Base-by-base conservation (phyloP, 37 sponge, comb jelly and placozoan species). In the Sycon ciliatum region DNA sequence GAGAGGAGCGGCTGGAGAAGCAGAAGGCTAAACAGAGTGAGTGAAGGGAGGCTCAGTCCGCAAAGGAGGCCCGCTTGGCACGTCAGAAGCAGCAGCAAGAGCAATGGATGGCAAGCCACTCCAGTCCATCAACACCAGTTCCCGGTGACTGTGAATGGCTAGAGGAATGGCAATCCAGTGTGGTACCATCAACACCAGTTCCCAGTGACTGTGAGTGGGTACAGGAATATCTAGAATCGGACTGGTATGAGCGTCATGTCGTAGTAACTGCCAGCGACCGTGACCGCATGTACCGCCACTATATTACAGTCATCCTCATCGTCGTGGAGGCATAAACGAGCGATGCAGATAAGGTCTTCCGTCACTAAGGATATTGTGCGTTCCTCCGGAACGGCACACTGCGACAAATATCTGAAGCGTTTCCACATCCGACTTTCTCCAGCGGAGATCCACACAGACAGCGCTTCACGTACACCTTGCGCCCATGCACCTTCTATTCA, bases 121-220 rank as follows among this genome's bases (percentile, higher is more conserved):
- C n/a, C n/a, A n/a, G n/a, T n/a, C n/a, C n/a, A n/a, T n/a, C n/a
- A n/a, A n/a, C n/a, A n/a, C n/a, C n/a, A n/a, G n/a, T n/a, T n/a
- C n/a, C n/a, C n/a, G n/a, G n/a, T n/a, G n/a, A n/a, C n/a, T n/a
- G n/a, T n/a, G n/a, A n/a, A n/a, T n/a, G n/a, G n/a, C n/a, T n/a
- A n/a, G n/a, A n/a, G n/a, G n/a, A n/a, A n/a, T n/a, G n/a, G n/a
- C n/a, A n/a, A n/a, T n/a, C n/a, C n/a, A n/a, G n/a, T n/a, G n/a
- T n/a, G n/a, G n/a, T n/a, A n/a, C n/a, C n/a, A n/a, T n/a, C n/a
- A n/a, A 67, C 68, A 23, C 68, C 68, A 67, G 39, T 67, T 39
- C 68, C 68, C 36, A 39, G 3, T 67, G 68, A 67, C 39, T 67
- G 68, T 36, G 68, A 67, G 26, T 67, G 38, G 68, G 38, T 67